Conservation (phyloP, 2,888 invertebrate genomes). For the Pyrrhosoma nymphula region DNA sequence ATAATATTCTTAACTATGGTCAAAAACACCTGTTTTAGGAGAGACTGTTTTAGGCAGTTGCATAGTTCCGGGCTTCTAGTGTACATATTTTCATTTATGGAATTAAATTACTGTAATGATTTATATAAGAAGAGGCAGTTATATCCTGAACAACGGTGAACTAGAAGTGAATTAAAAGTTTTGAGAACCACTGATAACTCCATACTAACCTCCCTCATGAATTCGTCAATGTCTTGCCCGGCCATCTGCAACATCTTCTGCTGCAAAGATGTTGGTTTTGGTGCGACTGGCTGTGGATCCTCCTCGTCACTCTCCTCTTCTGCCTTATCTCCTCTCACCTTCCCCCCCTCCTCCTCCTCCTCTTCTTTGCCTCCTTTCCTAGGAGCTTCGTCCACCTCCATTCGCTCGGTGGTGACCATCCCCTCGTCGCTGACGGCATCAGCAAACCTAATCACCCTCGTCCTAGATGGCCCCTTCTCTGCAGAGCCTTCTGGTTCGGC, state of each 20-base stretch:
- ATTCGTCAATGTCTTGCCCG: conserved; percentile 94
- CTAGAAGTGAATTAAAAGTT: no score
- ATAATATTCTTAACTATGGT: no score
- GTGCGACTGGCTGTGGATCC: conserved; percentile 70
- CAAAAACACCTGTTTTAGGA: no score
- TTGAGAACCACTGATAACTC: no score
- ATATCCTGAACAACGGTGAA: no score
- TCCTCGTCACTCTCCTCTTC: conserved; percentile 70
- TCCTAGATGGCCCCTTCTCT: conserved; percentile 78
- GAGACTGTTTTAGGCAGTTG: no score
- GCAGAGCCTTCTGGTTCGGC: conserved; percentile 72
- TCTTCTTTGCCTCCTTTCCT: conserved; percentile 75
- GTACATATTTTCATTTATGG: no score
- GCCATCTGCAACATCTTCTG: conserved; percentile 93
- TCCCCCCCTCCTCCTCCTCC: conserved; percentile 76
- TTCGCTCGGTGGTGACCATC: conserved; percentile 12
- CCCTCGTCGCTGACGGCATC: conserved; percentile 73
- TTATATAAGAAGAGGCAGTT: no score
- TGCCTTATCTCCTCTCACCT: conserved; percentile 75
- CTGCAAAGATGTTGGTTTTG: conserved; percentile 88
- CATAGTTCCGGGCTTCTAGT: no score
- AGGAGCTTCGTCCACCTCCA: conserved; percentile 78
- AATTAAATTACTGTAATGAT: no score
- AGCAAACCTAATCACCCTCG: conserved; percentile 82
- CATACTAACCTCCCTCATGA: conserved; percentile 86